Base-by-base conservation (phyloP, 2,113 vertebrate genomes). In the Pseudorhombus dupliciocellatus region DNA sequence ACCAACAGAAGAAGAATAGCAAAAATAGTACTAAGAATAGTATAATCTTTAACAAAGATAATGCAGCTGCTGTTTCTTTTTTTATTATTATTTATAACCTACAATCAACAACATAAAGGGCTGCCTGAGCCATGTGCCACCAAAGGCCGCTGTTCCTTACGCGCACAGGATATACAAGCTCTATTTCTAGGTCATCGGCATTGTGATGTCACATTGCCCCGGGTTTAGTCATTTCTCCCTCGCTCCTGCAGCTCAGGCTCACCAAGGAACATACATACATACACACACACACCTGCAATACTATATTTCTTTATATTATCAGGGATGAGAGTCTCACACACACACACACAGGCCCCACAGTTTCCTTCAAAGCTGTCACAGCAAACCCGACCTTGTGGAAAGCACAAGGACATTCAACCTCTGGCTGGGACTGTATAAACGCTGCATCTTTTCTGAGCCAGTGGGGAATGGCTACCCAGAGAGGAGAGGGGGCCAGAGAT, bases 111-210 rank as follows among this genome's bases (percentile, higher is more conserved):
- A 71, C 69, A 74, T 75, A 76, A 80, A 77, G 73, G 74, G 64
- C 53, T 52, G 62, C 28, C 56, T 40, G 54, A 20, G 69, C 79
- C 76, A 65, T 59, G 78, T 73, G 80, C 69, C 83, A 67, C 63
- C 56, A 53, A 59, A 59, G 50, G 26, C 28, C 66, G 42, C 70
- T 21, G 71, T 26, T 77, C 84, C 86, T 82, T 83, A 86, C 83
- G 82, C 79, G 87, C 77, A 48, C 24, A 18, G 16, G 20, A 31
- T 57, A 72, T 69, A 80, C 83, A 78, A 64, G 60, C 84, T 60
- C 58, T 30, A 52, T 92, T 93, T 93, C 88, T 92, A 85, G 89
- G 90, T 92, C 91, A 91, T 75, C 60, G 20, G 66, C 51, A 70
- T 77, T 83, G 25, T 85, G 84, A 88, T 81, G 89, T 89, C 85